A percentile compares a stretch with the other conserved stretches of the same genome.
Conservation (phyloP, 2,888 invertebrate species). For the Lycaena phlaeas region DNA sequence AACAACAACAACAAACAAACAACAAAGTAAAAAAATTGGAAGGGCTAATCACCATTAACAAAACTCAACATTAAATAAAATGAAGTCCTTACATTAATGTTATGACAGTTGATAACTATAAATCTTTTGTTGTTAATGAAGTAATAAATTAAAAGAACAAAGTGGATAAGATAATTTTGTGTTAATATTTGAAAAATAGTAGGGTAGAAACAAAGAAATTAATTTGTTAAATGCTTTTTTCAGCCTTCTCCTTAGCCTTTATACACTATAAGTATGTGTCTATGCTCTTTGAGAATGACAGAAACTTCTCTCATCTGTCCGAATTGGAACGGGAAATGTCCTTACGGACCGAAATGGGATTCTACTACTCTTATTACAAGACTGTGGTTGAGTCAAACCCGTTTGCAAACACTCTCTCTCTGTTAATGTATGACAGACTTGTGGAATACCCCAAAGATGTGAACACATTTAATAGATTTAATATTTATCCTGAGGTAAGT, state of each 20-base stretch:
- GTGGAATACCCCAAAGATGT: constrained; percentile 88
- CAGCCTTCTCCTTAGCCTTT: constrained; percentile 74
- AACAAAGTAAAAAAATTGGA: no score
- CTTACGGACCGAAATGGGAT: constrained; percentile 89
- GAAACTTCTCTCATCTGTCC: constrained; percentile 87
- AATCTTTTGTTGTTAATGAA: no score
- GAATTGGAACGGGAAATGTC: constrained; percentile 89
- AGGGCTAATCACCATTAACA: no score
- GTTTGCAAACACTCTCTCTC: constrained; percentile 74
- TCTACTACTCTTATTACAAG: constrained; percentile 93
- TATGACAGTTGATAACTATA: no score
- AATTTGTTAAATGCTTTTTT: no score
- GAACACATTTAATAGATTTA: constrained; percentile 87
- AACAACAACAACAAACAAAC: no score
- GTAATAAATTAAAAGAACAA: no score
- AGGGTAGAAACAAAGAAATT: background rate
- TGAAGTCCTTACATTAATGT: no score
- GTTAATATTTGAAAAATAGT: background rate
- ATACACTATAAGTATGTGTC: constrained; percentile 79
- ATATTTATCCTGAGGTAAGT: constrained; percentile 87
- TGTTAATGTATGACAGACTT: constrained; percentile 78
- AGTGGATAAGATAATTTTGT: no score
- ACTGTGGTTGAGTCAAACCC: constrained; percentile 79
- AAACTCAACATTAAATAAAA: no score
- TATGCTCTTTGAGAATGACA: constrained; percentile 84